These are phyloP conservation scores for Chlorops oryzae DNA, from an alignment of 1,140 invertebrate species.

Conservation along the genomic window DNA sequence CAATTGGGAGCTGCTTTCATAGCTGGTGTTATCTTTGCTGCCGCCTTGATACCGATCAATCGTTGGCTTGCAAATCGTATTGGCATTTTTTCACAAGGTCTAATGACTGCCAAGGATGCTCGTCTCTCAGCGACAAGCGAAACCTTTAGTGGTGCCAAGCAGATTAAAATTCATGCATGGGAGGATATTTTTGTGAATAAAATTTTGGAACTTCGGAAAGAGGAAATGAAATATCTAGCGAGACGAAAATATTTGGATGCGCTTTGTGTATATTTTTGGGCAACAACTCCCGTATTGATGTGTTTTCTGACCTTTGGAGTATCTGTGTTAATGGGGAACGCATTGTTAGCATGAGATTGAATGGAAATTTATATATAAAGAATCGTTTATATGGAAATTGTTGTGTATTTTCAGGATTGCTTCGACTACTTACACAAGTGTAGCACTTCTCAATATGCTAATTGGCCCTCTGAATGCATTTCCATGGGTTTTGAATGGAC, in stretches of 20 bases:
- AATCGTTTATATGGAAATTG: no score
- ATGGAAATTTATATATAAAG: no score
- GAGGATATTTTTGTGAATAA: constrained; percentile 77
- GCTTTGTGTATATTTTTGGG: constrained; percentile 98
- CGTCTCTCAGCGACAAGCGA: constrained; percentile 86
- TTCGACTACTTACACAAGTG: constrained; percentile 86
- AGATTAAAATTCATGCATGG: constrained; percentile 91
- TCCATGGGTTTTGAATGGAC: constrained; percentile 96
- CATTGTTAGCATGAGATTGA: no score
- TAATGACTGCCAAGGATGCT: constrained; percentile 90
- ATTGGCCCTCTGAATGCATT: constrained; percentile 94
- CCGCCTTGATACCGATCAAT: constrained; percentile 93
- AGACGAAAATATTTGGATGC: constrained; percentile 95
- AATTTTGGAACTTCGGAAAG: constrained; percentile 58
- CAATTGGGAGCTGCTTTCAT: constrained; percentile 90
- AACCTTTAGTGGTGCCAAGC: constrained; percentile 76
- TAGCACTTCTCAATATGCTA: constrained; percentile 93
- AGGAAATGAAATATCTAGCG: constrained; percentile 71
- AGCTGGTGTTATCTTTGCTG: constrained; percentile 78
- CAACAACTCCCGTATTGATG: constrained; percentile 94
- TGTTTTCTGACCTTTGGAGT: constrained; percentile 86
- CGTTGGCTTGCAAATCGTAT: constrained; percentile 86
- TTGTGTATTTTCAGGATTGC: no score
- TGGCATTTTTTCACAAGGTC: constrained; percentile 72
- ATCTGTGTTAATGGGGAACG: constrained; percentile 77